Evolutionary conservation across 2,113 vertebrate genomes (phyloP).

Genomic region (Macrotus californicus): DNA sequence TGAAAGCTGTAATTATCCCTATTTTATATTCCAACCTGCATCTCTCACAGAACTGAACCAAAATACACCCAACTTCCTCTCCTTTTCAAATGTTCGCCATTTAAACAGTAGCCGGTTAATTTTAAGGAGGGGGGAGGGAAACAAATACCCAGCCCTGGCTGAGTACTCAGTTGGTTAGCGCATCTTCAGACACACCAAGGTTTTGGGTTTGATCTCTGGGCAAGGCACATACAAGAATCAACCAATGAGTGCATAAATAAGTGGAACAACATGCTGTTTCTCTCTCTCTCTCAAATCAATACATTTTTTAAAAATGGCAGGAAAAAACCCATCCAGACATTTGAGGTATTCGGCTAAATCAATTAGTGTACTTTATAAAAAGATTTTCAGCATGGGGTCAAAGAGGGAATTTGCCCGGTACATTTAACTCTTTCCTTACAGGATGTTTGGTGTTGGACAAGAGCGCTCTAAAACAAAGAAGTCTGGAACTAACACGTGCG

Average conservation of each 20-base stretch:
- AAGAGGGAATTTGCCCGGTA: background rate
- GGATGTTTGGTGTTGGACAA: background rate
- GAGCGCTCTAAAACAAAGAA: background rate
- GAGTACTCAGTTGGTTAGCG: too few species aligned
- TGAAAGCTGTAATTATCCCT: background rate
- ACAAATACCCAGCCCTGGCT: too few species aligned
- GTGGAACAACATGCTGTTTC: too few species aligned
- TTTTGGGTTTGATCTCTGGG: too few species aligned
- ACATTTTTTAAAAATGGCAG: too few species aligned
- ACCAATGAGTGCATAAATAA: too few species aligned
- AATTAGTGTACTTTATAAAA: background rate
- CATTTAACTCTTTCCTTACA: background rate
- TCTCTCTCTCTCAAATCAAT: too few species aligned
- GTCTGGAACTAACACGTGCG: background rate
- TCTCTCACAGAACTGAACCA: conserved; percentile 26
- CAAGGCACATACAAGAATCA: too few species aligned
- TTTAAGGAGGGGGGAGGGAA: background rate
- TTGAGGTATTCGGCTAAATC: conserved; percentile 10
- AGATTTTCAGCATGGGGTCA: conserved; percentile 9
- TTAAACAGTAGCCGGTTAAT: background rate
- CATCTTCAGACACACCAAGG: too few species aligned
- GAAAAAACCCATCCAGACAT: background rate
- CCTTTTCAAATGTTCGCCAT: background rate
- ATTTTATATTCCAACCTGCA: background rate
- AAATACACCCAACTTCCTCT: background rate